These are phyloP conservation scores for Archivesica marissinica DNA, from an alignment of 1,140 invertebrate species.

Conservation along the genomic window DNA sequence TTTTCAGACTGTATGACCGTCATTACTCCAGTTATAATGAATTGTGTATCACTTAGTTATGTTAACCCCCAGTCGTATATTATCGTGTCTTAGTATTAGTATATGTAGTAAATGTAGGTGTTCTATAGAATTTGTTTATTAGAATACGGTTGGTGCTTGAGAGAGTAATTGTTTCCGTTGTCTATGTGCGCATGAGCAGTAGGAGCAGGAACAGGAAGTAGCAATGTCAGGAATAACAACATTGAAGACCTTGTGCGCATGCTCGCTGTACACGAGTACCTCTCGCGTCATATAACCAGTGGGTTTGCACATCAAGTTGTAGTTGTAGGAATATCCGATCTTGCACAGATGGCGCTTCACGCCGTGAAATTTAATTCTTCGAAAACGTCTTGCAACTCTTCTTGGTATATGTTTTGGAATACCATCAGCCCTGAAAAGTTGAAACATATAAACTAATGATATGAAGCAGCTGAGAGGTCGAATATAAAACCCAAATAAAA, in stretches of 20 bases:
- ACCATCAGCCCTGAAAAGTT: slow-evolving; percentile 26
- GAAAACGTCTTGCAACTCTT: neutral
- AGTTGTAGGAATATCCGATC: slow-evolving; percentile 25
- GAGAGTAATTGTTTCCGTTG: no score
- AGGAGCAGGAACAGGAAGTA: slow-evolving; percentile 26
- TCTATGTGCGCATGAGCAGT: slow-evolving; percentile 25
- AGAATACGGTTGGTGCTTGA: no score
- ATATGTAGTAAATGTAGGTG: no score
- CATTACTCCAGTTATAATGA: no score
- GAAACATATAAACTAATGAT: no score
- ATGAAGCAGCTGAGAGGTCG: no score
- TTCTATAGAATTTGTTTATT: no score
- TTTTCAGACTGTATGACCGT: no score
- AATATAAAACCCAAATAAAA: no score
- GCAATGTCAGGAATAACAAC: slow-evolving; percentile 16
- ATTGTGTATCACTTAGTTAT: no score
- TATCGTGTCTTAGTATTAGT: no score
- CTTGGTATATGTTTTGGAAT: neutral
- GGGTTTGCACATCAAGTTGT: slow-evolving; percentile 35
- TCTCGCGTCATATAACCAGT: slow-evolving; percentile 22
- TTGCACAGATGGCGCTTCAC: slow-evolving; percentile 8
- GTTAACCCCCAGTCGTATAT: no score
- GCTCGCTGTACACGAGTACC: slow-evolving; percentile 23
- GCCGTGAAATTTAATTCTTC: neutral
- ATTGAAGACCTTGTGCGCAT: slow-evolving; percentile 35